Conservation (phyloP, 2,888 invertebrate genomes). For the Dysmachus trigonus region DNA sequence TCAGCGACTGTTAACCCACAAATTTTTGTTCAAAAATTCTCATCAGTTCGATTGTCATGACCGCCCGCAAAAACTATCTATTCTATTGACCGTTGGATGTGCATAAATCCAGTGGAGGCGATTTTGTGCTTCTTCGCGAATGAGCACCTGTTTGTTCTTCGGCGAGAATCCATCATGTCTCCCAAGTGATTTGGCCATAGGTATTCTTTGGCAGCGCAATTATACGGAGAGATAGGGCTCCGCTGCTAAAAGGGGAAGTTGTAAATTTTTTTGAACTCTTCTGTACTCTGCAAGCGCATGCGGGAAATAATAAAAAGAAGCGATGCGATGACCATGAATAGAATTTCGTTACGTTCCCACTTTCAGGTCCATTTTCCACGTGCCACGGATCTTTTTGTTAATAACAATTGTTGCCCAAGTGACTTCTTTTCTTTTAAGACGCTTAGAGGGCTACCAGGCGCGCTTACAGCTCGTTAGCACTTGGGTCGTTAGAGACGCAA, state of each 20-base stretch:
- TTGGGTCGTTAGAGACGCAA: constrained; percentile 2
- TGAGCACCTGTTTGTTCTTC: constrained; percentile 1
- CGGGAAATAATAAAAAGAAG: constrained; percentile 12
- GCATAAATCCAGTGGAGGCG: neutral
- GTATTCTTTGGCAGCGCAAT: constrained; percentile 1
- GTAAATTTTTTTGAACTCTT: constrained; percentile 31
- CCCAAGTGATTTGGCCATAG: neutral
- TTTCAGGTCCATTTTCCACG: constrained; percentile 26
- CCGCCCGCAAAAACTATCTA: neutral
- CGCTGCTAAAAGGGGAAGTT: constrained; percentile 25
- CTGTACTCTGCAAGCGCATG: neutral
- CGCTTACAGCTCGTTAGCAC: constrained; percentile 5
- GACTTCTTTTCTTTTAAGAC: neutral
- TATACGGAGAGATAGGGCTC: neutral
- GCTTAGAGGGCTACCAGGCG: neutral
- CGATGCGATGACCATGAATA: constrained; percentile 15
- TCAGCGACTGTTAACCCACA: constrained; percentile 44
- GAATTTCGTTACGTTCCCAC: constrained; percentile 30
- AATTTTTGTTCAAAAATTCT: constrained; percentile 30
- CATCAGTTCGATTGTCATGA: constrained; percentile 39
- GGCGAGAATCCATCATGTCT: neutral
- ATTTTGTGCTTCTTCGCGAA: neutral
- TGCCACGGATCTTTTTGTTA: neutral
- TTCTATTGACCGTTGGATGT: neutral
- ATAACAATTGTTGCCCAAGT: neutral